These are phyloP conservation scores for Portunus trituberculatus DNA, from an alignment of 1,140 invertebrate genomes.

Conservation along the genomic window DNA sequence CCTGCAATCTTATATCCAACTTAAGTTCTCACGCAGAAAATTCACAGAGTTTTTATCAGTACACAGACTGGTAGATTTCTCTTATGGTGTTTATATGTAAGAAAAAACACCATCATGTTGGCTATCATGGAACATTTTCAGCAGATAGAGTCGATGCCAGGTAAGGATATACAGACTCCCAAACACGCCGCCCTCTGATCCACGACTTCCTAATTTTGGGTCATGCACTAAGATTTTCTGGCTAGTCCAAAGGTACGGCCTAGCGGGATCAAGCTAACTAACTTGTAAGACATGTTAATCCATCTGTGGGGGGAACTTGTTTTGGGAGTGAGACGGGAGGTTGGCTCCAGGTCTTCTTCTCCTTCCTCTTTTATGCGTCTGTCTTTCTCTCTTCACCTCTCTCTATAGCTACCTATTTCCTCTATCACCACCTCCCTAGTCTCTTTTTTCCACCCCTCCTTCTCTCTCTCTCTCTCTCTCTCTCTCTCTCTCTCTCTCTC, in stretches of 20 bases:
- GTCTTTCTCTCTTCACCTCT: not conserved
- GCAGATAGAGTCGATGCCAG: not conserved
- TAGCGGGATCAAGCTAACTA: conserved; percentile 18
- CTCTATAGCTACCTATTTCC: not conserved
- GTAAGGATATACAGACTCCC: not conserved
- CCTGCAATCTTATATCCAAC: not conserved
- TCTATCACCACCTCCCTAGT: not conserved
- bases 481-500: not conserved
- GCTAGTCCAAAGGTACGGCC: not conserved
- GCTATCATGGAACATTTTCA: not conserved
- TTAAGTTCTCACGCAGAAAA: not conserved
- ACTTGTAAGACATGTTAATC: conserved; percentile 28
- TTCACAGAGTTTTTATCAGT: not conserved
- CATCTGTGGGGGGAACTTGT: conserved; percentile 35
- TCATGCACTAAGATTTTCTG: not conserved
- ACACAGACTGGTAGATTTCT: not conserved
- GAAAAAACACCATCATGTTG: not conserved
- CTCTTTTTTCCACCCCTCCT: not conserved
- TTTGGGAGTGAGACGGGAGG: not conserved
- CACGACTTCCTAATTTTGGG: conserved; percentile 36
- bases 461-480: not conserved
- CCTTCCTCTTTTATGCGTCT: not conserved
- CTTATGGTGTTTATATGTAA: not conserved
- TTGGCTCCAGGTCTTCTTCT: not conserved
- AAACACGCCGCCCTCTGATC: conserved; percentile 26